Evolutionary conservation across 2,888 invertebrate species (phyloP).

Genomic region (Daptonema setosum): DNA sequence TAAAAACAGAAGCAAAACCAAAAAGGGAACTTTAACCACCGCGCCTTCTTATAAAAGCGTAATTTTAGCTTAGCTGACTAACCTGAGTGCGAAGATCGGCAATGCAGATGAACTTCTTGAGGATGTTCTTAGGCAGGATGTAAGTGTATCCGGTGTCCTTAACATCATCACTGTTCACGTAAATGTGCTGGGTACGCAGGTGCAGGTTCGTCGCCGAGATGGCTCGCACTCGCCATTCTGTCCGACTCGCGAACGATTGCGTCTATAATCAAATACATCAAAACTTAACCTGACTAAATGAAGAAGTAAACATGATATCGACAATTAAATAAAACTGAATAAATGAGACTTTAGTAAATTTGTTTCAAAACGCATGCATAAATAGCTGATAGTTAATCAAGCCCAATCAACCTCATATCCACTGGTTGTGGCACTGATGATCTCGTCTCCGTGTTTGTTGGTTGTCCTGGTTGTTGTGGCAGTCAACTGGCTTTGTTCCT

Average conservation of each 20-base stretch:
- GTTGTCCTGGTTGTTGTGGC: conserved; percentile 95
- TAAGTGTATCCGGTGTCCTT: conserved; percentile 94
- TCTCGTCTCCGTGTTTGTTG: conserved; percentile 97
- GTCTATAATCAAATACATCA: conserved; percentile 39
- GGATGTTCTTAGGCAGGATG: conserved; percentile 61
- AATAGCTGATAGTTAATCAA: neutral
- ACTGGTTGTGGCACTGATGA: conserved; percentile 91
- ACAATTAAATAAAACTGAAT: too few species aligned
- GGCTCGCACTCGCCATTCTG: conserved; percentile 83
- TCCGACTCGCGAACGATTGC: conserved; percentile 89
- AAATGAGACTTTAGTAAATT: neutral
- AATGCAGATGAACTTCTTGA: conserved; percentile 96
- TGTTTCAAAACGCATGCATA: neutral
- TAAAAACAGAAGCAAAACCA: too few species aligned
- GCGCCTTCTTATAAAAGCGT: too few species aligned
- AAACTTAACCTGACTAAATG: too few species aligned
- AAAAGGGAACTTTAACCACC: too few species aligned
- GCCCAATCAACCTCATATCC: conserved; percentile 53
- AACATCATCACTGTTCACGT: conserved; percentile 95
- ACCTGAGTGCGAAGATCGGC: conserved; percentile 87
- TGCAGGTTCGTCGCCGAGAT: conserved; percentile 94
- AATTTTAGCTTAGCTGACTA: too few species aligned
- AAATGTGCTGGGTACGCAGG: conserved; percentile 91
- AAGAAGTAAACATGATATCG: too few species aligned
- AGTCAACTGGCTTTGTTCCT: conserved; percentile 54